A percentile compares a stretch with the other conserved stretches of the same genome.
These are phyloP conservation scores for Serinus canaria DNA, from an alignment of 2,113 vertebrate genomes.

Conservation along the genomic window DNA sequence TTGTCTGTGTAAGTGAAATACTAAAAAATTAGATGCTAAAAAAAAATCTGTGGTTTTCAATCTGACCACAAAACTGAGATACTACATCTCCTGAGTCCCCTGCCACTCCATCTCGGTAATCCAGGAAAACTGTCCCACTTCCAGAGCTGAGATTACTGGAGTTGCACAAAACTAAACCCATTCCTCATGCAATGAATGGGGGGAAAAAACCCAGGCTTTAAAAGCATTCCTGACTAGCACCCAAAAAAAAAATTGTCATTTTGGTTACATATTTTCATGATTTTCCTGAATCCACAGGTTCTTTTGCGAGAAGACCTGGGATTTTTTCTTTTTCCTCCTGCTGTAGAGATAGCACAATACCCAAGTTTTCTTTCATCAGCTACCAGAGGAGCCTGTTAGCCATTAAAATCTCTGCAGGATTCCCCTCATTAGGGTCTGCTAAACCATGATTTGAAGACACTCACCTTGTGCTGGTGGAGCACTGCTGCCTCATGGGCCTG, in stretches of 20 bases:
- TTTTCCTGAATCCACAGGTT: background rate
- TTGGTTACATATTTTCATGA: accelerated
- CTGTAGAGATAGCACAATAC: background rate
- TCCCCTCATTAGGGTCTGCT: accelerated
- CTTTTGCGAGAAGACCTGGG: background rate
- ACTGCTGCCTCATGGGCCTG: background rate
- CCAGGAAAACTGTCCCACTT: background rate
- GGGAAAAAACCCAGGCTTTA: accelerated
- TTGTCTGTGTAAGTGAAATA: background rate
- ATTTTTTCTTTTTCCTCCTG: background rate
- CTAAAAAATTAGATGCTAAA: background rate
- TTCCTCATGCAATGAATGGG: accelerated
- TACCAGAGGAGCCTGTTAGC: background rate
- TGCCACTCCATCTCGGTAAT: background rate
- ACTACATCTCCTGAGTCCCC: background rate
- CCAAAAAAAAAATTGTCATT: accelerated
- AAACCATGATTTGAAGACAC: accelerated
- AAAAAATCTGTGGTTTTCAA: background rate
- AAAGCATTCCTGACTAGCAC: background rate
- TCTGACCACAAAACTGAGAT: background rate
- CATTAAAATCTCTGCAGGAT: background rate
- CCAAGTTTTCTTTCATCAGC: background rate
- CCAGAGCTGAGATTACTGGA: background rate
- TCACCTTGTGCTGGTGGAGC: accelerated
- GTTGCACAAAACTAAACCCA: background rate